Percentiles rank a stretch among this genome's conserved stretches.
These are phyloP conservation scores for Drosophila pallidifrons DNA, from an alignment of 1,140 invertebrate species.

Conservation along the genomic window DNA sequence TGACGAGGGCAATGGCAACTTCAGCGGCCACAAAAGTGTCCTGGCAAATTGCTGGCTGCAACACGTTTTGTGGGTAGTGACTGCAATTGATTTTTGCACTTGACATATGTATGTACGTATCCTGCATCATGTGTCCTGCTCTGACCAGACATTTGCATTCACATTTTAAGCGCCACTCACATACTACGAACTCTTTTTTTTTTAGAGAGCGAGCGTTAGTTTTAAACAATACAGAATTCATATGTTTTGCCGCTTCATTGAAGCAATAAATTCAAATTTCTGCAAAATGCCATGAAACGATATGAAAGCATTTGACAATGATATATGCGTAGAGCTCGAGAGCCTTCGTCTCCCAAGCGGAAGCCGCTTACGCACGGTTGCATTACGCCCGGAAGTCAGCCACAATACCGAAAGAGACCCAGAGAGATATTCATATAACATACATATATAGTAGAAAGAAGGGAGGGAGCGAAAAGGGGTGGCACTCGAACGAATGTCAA, in stretches of 20 bases:
- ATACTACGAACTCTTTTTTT: not conserved
- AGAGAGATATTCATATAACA: no score
- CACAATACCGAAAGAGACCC: constrained; percentile 8
- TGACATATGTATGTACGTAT: constrained; percentile 15
- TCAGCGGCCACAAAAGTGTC: constrained; percentile 69
- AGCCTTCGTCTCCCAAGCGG: constrained; percentile 59
- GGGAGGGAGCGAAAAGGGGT: not conserved
- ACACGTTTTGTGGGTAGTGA: constrained; percentile 60
- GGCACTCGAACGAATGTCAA: constrained; percentile 69
- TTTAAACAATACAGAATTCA: constrained; percentile 59
- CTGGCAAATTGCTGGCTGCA: constrained; percentile 64
- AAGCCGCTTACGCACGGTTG: constrained; percentile 76
- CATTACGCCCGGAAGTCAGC: constrained; percentile 69
- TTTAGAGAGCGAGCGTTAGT: not conserved
- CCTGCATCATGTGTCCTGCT: not conserved
- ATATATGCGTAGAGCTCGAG: constrained; percentile 61
- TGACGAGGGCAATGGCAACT: constrained; percentile 22
- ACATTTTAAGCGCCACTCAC: constrained; percentile 2
- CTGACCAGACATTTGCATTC: not conserved
- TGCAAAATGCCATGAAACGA: constrained; percentile 50
- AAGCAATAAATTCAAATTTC: constrained; percentile 75
- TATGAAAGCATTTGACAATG: constrained; percentile 70
- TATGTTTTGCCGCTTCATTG: constrained; percentile 64
- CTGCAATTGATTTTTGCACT: constrained; percentile 75
- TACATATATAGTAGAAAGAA: not conserved